phyloP scores from a whole-genome alignment of 2,113 vertebrate genomes.

The Bucco capensis region DNA sequence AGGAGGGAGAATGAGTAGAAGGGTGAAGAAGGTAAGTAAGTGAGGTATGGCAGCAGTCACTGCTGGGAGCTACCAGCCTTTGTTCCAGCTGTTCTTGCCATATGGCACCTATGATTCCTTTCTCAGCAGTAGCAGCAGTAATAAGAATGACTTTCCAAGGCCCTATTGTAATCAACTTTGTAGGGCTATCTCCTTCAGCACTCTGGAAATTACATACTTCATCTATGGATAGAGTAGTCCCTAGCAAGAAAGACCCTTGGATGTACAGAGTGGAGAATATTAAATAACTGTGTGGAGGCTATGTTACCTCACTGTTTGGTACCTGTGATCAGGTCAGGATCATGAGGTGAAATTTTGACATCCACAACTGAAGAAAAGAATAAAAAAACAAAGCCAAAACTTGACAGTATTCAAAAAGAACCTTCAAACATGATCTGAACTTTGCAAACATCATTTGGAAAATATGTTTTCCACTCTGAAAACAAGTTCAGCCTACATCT shows the following conservation, averaged over 20 bases:
- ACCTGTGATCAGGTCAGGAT: not conserved
- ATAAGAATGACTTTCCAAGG: not conserved
- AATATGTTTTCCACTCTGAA: not conserved
- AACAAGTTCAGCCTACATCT: not conserved
- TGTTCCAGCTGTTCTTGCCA: not conserved
- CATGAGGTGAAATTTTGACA: not conserved
- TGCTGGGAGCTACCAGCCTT: not conserved
- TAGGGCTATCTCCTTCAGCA: not conserved
- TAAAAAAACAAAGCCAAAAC: not conserved
- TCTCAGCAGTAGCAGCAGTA: not conserved
- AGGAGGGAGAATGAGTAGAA: not conserved
- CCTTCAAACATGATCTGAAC: not conserved
- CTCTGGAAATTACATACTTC: not conserved
- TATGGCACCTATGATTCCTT: not conserved
- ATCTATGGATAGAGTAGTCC: not conserved
- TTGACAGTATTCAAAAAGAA: not conserved
- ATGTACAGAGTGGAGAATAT: not conserved
- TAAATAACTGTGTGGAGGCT: not conserved
- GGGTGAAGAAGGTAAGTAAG: not conserved
- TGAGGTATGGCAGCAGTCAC: not conserved
- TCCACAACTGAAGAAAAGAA: not conserved
- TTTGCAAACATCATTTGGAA: too few relatives aligned
- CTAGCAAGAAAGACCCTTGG: not conserved
- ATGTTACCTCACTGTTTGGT: not conserved
- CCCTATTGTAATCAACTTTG: not conserved